These are phyloP conservation scores for Spermophilus dauricus DNA, from an alignment of 2,113 vertebrate genomes.

Conservation along the genomic window DNA sequence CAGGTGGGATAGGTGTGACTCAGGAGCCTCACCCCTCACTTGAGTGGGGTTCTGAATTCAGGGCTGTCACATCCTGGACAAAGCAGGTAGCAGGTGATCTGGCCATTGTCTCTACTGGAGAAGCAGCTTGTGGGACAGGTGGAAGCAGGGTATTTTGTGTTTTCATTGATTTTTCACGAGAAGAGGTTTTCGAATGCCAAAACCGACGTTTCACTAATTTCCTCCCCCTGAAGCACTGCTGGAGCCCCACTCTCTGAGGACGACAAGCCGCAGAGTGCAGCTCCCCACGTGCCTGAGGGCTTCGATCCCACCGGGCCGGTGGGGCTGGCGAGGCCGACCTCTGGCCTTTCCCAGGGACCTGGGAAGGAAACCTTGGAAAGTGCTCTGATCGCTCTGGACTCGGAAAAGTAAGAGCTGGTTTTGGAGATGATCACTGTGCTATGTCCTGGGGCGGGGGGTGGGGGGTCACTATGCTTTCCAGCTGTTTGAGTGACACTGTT, in stretches of 20 bases:
- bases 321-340: constrained; percentile 87
- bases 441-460: background rate
- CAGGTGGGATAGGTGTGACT: background rate
- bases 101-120: background rate
- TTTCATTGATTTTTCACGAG: background rate
- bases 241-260: constrained; percentile 87
- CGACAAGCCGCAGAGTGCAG: constrained; percentile 90
- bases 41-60: background rate
- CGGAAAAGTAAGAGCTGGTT: constrained; percentile 93
- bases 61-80: accelerated
- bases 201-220: background rate
- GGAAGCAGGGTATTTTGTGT: background rate
- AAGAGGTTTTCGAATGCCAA: background rate
- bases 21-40: too few relatives aligned
- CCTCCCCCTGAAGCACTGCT: constrained; percentile 86
- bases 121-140: background rate
- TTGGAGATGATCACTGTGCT: background rate
- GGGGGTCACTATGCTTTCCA: background rate
- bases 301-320: constrained; percentile 87
- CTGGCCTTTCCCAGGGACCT: constrained; percentile 87
- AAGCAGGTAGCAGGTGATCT: background rate
- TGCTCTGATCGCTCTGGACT: constrained; percentile 95
- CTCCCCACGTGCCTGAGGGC: constrained; percentile 82
- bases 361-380: constrained; percentile 96
- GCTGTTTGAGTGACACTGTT: background rate